These are phyloP conservation scores for Notodonta ziczac DNA, from an alignment of 2,888 invertebrate genomes.

Conservation along the genomic window DNA sequence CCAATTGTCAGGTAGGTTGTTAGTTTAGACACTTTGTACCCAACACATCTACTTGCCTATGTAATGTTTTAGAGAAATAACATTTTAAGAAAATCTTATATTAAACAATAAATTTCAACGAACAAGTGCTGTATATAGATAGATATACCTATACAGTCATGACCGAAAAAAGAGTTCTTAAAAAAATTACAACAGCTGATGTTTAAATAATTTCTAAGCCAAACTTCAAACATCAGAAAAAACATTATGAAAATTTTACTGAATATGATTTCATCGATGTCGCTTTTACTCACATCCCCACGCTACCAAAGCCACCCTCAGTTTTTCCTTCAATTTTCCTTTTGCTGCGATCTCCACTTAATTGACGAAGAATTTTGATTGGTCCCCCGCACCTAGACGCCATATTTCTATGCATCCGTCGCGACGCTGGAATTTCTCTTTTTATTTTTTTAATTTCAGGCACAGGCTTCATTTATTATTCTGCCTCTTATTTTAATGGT, in stretches of 20 bases:
- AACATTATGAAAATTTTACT: background rate
- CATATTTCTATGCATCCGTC: slow-evolving; percentile 81
- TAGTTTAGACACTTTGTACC: no score
- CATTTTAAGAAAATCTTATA: background rate
- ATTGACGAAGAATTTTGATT: slow-evolving; percentile 85
- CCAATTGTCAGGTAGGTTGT: background rate
- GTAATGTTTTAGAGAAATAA: background rate
- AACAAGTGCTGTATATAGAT: no score
- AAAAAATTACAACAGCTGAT: no score
- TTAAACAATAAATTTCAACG: background rate
- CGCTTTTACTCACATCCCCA: slow-evolving; percentile 37
- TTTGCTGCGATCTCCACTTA: slow-evolving; percentile 81
- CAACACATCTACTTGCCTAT: background rate
- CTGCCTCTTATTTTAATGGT: slow-evolving; percentile 82
- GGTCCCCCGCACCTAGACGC: slow-evolving; percentile 69
- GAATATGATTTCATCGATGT: slow-evolving; percentile 13
- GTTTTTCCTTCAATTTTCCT: slow-evolving; percentile 83
- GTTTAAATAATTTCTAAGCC: no score
- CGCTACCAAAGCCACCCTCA: slow-evolving; percentile 68
- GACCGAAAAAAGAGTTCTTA: no score
- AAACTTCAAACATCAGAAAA: no score
- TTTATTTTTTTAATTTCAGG: slow-evolving; percentile 61
- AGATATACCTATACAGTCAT: no score
- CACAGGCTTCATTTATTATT: slow-evolving; percentile 75
- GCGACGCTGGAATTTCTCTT: slow-evolving; percentile 54